A percentile compares a stretch with the other conserved stretches of the same genome.
phyloP scores from a whole-genome alignment of 2,888 invertebrate species.

The Chrysopilus asiliformis region DNA sequence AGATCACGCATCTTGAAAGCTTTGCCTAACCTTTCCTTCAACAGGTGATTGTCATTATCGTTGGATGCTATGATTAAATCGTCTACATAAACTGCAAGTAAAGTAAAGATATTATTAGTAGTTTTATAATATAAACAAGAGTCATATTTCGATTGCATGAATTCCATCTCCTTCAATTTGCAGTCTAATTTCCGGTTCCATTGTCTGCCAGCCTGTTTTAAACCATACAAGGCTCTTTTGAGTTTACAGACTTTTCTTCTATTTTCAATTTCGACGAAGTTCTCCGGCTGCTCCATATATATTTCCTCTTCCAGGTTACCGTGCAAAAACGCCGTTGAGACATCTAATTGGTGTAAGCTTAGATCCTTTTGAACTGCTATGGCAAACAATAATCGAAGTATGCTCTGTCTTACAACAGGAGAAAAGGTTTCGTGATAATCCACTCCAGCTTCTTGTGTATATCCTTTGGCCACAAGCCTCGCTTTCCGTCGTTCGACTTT shows the following conservation, averaged over 20 bases:
- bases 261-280: constrained; percentile 4
- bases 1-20: constrained; percentile 4
- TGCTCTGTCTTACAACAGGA: constrained; percentile 20
- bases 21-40: constrained; percentile 3
- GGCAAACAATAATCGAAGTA: constrained; percentile 16
- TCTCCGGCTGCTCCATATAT: constrained; percentile 8
- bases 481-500: constrained; percentile 20
- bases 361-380: constrained; percentile 2
- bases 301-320: constrained; percentile 8
- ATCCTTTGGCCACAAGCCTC: constrained; percentile 21
- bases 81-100: constrained; percentile 6
- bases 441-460: constrained; percentile 18
- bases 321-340: constrained; percentile 8
- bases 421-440: constrained; percentile 24
- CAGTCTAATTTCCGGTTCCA: constrained; percentile 10
- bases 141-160: constrained; percentile 2
- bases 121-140: constrained; percentile 6
- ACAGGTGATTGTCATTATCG: constrained; percentile 1
- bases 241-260: constrained; percentile 7
- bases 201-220: constrained; percentile 9
- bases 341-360: constrained; percentile 6
- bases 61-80: constrained; percentile 5
- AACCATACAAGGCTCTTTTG: constrained; percentile 7
- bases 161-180: constrained; percentile 5
- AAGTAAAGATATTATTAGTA: background rate